Percentiles rank a stretch among this genome's conserved stretches.
Conservation (phyloP, 2,113 vertebrate species). For the Phrynosoma blainvillii region DNA sequence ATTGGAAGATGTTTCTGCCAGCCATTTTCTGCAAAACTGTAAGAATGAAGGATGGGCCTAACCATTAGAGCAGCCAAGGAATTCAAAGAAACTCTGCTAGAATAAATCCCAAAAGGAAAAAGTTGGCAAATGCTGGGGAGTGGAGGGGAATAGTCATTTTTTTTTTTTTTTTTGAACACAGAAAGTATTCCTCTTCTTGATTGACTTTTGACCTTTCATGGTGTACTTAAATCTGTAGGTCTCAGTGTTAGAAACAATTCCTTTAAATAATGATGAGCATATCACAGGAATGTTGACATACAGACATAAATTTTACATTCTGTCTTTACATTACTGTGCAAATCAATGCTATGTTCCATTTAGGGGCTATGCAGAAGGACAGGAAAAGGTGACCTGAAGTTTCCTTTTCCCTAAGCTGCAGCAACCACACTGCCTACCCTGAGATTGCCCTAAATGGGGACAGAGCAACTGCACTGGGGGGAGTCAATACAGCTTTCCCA, state of each 20-base stretch:
- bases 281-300: neutral
- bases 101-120: constrained; percentile 21
- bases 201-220: too few species aligned
- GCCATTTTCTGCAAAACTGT: neutral
- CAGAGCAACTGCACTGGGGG: too few species aligned
- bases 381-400: too few species aligned
- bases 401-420: too few species aligned
- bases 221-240: neutral
- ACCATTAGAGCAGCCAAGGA: neutral
- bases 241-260: neutral
- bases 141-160: neutral
- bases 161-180: neutral
- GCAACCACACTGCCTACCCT: too few species aligned
- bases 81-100: neutral
- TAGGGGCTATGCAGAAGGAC: too few species aligned
- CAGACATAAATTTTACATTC: neutral
- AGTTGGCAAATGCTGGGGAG: neutral
- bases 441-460: too few species aligned
- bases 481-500: too few species aligned
- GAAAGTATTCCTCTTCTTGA: too few species aligned
- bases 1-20: neutral
- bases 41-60: constrained; percentile 20
- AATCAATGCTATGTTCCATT: neutral
- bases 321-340: neutral
- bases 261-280: neutral